These are phyloP conservation scores for Cylindroiulus punctatus DNA, from an alignment of 2,888 invertebrate species.

Conservation along the genomic window DNA sequence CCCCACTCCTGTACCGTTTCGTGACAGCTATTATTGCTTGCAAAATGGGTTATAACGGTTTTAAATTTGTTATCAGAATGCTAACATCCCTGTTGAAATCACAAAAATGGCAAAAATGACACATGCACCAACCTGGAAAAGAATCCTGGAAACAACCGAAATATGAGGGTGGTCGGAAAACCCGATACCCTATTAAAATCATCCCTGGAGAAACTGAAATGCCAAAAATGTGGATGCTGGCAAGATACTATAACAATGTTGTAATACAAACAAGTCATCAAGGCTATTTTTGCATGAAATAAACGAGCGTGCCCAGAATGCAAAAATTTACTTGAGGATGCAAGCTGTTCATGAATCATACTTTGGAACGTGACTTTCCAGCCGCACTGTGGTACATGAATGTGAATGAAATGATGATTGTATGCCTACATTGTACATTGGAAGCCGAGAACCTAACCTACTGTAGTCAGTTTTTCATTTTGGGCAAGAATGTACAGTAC, in stretches of 20 bases:
- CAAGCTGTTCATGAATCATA: constrained; percentile 7
- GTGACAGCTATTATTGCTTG: neutral
- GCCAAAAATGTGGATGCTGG: neutral
- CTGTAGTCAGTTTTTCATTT: too few species aligned
- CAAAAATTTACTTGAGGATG: neutral
- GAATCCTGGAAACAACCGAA: neutral
- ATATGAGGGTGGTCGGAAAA: constrained; percentile 8
- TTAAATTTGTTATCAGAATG: neutral
- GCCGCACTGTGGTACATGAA: too few species aligned
- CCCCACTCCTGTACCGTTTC: neutral
- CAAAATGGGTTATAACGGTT: constrained; percentile 2
- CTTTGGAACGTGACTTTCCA: neutral
- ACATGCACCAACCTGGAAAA: neutral
- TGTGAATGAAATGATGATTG: too few species aligned
- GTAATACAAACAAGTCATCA: constrained; percentile 9
- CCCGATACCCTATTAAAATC: neutral
- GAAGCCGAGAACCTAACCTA: too few species aligned
- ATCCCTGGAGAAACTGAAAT: neutral
- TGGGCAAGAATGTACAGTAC: too few species aligned
- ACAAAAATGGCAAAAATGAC: neutral
- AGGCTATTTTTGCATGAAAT: constrained; percentile 3
- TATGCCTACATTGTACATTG: too few species aligned
- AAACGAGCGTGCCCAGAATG: neutral
- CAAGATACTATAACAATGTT: neutral
- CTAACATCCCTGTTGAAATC: neutral